These are phyloP conservation scores for Ceyx melanurus DNA, from an alignment of 2,113 vertebrate species.

Conservation along the genomic window DNA sequence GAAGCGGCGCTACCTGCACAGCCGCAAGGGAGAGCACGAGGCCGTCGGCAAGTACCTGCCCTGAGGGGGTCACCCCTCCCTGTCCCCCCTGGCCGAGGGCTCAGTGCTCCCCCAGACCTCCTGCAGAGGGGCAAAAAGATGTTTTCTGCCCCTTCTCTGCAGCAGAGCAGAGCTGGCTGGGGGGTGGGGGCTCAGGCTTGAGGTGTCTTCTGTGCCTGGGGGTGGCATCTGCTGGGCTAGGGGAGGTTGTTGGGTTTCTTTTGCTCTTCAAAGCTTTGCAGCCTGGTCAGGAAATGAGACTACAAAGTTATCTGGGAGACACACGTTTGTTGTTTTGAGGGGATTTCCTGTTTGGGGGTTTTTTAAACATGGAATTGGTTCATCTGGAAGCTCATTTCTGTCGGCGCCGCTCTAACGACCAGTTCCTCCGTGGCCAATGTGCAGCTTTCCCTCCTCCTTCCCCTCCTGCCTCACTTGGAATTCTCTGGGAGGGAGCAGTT, in stretches of 20 bases:
- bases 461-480: background rate
- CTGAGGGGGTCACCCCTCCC: too few species aligned
- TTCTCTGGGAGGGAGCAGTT: background rate
- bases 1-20: slow-evolving; percentile 90
- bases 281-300: slow-evolving; percentile 9
- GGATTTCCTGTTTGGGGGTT: slow-evolving; percentile 42
- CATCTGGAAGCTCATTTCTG: background rate
- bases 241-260: background rate
- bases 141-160: too few species aligned
- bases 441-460: background rate
- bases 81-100: background rate
- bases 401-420: background rate
- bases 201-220: background rate
- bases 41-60: slow-evolving; percentile 76
- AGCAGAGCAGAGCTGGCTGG: too few species aligned
- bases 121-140: too few species aligned
- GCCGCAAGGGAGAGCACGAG: slow-evolving; percentile 89
- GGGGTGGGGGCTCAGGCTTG: too few species aligned
- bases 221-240: background rate
- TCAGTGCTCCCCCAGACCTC: background rate
- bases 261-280: background rate
- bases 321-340: background rate
- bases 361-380: background rate
- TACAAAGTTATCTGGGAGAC: slow-evolving; percentile 17
- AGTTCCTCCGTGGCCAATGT: background rate